These are phyloP conservation scores for Ancistrus triradiatus DNA, from an alignment of 2,113 vertebrate species.

Conservation along the genomic window DNA sequence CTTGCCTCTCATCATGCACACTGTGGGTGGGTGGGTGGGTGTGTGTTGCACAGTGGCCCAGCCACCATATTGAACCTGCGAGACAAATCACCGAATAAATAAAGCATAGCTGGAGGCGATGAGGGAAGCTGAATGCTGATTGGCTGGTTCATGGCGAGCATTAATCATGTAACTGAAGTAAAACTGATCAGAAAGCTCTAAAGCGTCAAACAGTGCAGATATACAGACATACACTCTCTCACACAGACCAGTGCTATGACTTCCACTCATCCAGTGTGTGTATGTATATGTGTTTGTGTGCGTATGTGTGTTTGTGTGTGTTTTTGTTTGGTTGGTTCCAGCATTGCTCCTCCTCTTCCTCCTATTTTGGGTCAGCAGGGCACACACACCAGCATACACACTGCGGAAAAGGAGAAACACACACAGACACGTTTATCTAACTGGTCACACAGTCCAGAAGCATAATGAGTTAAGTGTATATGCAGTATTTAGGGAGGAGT, in stretches of 20 bases:
- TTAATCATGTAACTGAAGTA: no score
- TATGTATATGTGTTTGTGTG: neutral
- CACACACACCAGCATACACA: neutral
- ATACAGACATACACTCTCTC: neutral
- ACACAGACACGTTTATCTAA: neutral
- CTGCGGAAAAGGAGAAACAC: constrained; percentile 15
- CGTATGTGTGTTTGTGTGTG: neutral
- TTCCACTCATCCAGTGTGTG: neutral
- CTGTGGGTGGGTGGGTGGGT: neutral
- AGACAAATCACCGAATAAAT: constrained; percentile 43
- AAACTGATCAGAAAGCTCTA: neutral
- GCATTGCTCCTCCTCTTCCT: neutral
- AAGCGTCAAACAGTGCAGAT: neutral
- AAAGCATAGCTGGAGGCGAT: neutral
- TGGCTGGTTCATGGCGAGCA: no score
- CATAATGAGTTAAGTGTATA: no score
- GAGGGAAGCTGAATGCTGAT: neutral
- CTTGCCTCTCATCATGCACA: neutral
- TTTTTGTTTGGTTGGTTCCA: neutral
- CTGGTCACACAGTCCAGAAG: no score
- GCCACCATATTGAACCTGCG: neutral
- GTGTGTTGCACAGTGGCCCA: neutral
- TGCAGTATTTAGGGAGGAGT: neutral
- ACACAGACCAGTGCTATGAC: constrained; percentile 1
- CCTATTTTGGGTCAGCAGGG: neutral